phyloP scores from a whole-genome alignment of 2,797 vertebrate genomes.

The Crypturellus tataupa region DNA sequence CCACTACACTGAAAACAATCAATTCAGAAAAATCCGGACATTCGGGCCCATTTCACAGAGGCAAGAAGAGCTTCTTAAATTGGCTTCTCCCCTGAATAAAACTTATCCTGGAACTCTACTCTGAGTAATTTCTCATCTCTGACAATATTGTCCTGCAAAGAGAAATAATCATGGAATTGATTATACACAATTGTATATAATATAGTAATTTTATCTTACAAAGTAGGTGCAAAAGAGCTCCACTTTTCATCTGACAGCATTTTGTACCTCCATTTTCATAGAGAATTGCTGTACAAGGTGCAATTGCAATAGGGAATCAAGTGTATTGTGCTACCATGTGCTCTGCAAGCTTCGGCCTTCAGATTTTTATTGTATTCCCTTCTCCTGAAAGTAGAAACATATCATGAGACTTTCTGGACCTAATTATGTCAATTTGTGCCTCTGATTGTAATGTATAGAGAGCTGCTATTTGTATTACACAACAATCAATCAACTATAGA shows the following conservation, averaged over 20 bases:
- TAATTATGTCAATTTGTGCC: not conserved
- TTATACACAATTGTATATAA: not conserved
- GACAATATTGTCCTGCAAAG: not conserved
- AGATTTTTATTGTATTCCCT: not conserved
- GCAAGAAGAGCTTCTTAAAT: not conserved
- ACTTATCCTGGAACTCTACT: not conserved
- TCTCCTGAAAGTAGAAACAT: not conserved
- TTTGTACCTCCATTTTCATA: not conserved
- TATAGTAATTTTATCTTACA: not conserved
- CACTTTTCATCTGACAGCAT: not conserved
- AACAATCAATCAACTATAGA: slow-evolving; percentile 3
- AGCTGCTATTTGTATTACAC: not conserved
- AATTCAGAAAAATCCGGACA: not conserved
- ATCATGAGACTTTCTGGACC: not conserved
- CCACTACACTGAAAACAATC: not conserved
- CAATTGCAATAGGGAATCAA: not conserved
- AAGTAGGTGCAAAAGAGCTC: not conserved
- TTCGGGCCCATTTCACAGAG: not conserved
- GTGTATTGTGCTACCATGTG: not conserved
- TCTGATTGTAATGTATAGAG: not conserved
- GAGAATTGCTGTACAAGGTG: not conserved
- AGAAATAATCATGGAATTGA: not conserved
- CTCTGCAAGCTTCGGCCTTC: not conserved
- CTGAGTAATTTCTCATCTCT: not conserved
- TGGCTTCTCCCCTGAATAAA: not conserved